Base-by-base conservation (phyloP, 1,140 invertebrate species). In the Antheraea mylitta region DNA sequence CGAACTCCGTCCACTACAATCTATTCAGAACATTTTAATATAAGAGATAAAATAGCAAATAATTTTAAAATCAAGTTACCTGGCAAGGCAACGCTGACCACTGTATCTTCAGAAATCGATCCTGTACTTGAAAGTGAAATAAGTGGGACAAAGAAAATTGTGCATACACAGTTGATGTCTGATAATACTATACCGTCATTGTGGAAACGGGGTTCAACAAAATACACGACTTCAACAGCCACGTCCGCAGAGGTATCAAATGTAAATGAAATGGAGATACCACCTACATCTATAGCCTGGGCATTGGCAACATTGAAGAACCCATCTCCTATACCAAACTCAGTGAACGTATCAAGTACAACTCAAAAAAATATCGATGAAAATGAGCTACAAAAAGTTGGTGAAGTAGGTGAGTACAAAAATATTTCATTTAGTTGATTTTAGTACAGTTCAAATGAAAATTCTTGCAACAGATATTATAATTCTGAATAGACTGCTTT, bases 11-110 rank as follows among this genome's bases (percentile, higher is more conserved):
- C 86, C 53, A 81, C 88, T 10, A 90, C 88, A 19, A 92, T 92
- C 67, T 90, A 92, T 66, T 86, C 83, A 4, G 88, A 90, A 70
- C 85, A 92, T 81, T 92, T 90, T 69, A 85, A 83, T 77, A 90
- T 90, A n/a, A 90, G 86, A 73, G 82, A 88, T 18, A 90, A 83
- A 72, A 76, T 81, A 42, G 76, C 75, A 6, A 75, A 79, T 53
- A 78, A 79, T 18, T 30, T 72, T 8, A 76, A 74, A 69, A 69
- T 79, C 42, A 72, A 64, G 18, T 36, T 64, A 42, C 67, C 78
- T 42, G 74, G 79, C 18, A 83, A 74, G 67, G 81, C 81, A 30
- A 71, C 77, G 58, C 71, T 90, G 64, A 90, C 89, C 6, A 92
- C 90, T 18, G 82, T 85, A 3, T 81, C 88, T 16, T 90, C 90